These are phyloP conservation scores for Acromyrmex echinatior DNA, from an alignment of 1,140 invertebrate species.

Conservation along the genomic window DNA sequence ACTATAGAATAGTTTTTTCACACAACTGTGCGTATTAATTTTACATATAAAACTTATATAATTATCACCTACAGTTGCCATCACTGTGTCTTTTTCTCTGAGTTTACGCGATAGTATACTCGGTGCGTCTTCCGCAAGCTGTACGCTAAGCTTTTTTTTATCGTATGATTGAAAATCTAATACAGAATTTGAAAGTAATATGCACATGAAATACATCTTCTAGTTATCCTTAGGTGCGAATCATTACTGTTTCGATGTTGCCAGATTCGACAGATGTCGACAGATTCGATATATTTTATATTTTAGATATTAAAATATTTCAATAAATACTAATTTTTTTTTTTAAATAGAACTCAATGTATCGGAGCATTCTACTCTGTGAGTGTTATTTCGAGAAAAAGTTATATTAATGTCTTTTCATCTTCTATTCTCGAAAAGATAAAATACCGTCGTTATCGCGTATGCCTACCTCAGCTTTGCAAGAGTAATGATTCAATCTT, in stretches of 20 bases:
- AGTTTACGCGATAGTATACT: neutral
- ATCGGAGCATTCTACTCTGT: neutral
- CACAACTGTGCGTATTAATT: no score
- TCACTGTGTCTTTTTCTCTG: no score
- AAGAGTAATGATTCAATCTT: constrained; percentile 42
- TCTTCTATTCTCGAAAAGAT: constrained; percentile 1
- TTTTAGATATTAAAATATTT: neutral
- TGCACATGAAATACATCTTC: constrained; percentile 8
- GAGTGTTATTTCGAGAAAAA: neutral
- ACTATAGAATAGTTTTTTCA: no score
- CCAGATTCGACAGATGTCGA: neutral
- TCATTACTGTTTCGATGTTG: constrained; percentile 22
- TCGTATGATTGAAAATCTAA: neutral
- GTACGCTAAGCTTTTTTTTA: constrained; percentile 33
- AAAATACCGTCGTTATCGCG: constrained; percentile 7
- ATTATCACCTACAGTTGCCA: no score
- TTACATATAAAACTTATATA: no score
- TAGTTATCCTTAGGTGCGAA: constrained; percentile 2
- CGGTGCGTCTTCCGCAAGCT: constrained; percentile 44
- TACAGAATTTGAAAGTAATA: constrained; percentile 9
- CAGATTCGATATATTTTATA: neutral
- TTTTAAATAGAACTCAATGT: neutral
- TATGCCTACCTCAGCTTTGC: constrained; percentile 42
- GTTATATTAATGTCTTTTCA: neutral
- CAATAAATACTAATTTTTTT: neutral